A percentile compares a stretch with the other conserved stretches of the same genome.
These are phyloP conservation scores for Corythaeola cristata DNA, from an alignment of 2,113 vertebrate genomes.

Conservation along the genomic window DNA sequence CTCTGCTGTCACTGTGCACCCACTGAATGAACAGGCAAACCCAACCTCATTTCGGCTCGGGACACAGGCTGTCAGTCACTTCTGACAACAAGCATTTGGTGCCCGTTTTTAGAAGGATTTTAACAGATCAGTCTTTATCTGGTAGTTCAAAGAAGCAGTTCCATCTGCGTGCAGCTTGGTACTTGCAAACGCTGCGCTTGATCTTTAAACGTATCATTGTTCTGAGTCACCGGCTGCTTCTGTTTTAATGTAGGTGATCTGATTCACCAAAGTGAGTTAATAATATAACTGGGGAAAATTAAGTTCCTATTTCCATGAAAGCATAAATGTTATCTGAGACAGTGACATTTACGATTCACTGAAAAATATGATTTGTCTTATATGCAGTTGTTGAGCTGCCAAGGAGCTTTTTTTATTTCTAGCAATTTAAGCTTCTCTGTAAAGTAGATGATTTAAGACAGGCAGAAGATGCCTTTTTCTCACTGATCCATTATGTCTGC, in stretches of 20 bases:
- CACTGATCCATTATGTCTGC: slow-evolving; percentile 60
- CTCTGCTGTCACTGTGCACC: not conserved
- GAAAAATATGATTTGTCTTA: slow-evolving; percentile 52
- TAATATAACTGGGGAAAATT: slow-evolving; percentile 27
- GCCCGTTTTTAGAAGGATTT: slow-evolving; percentile 48
- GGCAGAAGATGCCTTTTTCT: slow-evolving; percentile 64
- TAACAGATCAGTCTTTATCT: slow-evolving; percentile 53
- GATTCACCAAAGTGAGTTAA: slow-evolving; percentile 56
- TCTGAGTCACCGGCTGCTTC: slow-evolving; percentile 33
- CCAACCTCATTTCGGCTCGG: slow-evolving; percentile 1
- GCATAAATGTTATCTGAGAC: slow-evolving; percentile 36
- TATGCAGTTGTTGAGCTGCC: slow-evolving; percentile 48
- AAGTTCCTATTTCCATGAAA: slow-evolving; percentile 45
- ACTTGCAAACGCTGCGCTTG: not conserved
- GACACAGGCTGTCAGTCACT: slow-evolving; percentile 55
- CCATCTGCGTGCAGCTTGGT: slow-evolving; percentile 35
- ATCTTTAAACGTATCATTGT: not conserved
- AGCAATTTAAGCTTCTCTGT: slow-evolving; percentile 62
- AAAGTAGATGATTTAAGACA: slow-evolving; percentile 65
- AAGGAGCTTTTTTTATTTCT: slow-evolving; percentile 44
- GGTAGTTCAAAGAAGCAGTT: slow-evolving; percentile 35
- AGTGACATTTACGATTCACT: slow-evolving; percentile 31
- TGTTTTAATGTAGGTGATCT: slow-evolving; percentile 23
- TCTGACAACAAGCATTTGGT: slow-evolving; percentile 61
- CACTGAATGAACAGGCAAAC: slow-evolving; percentile 38